Evolutionary conservation across 2,888 invertebrate species (phyloP).

Genomic region (Eudemis profundana): DNA sequence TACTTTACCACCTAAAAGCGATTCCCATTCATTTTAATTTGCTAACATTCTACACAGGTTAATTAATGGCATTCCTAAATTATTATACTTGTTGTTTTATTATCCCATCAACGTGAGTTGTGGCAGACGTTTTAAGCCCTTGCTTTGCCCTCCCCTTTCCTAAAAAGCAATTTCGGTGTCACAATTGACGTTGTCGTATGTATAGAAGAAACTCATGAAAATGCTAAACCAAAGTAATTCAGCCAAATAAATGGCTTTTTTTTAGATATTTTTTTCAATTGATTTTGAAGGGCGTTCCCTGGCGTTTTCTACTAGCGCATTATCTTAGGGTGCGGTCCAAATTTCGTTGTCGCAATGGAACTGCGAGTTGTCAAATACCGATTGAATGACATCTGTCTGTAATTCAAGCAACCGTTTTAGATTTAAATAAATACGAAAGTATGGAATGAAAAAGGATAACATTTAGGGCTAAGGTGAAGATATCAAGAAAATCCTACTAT

Average conservation of each 20-base stretch:
- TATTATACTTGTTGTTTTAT: slow-evolving; percentile 35
- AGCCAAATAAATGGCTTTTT: slow-evolving; percentile 55
- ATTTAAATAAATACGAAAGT: too few species aligned
- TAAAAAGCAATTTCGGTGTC: slow-evolving; percentile 64
- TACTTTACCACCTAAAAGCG: background rate
- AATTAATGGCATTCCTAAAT: slow-evolving; percentile 29
- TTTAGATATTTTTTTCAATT: slow-evolving; percentile 49
- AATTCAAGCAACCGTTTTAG: background rate
- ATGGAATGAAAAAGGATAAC: too few species aligned
- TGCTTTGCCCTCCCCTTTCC: slow-evolving; percentile 49
- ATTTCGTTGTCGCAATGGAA: background rate
- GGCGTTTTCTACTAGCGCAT: slow-evolving; percentile 37
- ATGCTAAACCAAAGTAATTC: slow-evolving; percentile 62
- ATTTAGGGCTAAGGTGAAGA: too few species aligned
- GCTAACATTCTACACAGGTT: slow-evolving; percentile 29
- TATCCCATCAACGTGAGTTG: slow-evolving; percentile 29
- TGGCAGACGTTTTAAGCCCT: slow-evolving; percentile 22
- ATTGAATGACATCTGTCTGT: too few species aligned
- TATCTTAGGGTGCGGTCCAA: slow-evolving; percentile 3
- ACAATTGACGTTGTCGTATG: slow-evolving; percentile 57
- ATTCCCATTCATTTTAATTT: slow-evolving; percentile 31
- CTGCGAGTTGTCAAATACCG: background rate
- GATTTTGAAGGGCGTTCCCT: slow-evolving; percentile 47
- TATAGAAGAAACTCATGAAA: slow-evolving; percentile 59
- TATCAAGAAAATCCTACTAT: too few species aligned